Percentiles rank a stretch among this genome's conserved stretches.
Conservation (phyloP, 2,888 invertebrate genomes). For the Drosophila melanosoma region DNA sequence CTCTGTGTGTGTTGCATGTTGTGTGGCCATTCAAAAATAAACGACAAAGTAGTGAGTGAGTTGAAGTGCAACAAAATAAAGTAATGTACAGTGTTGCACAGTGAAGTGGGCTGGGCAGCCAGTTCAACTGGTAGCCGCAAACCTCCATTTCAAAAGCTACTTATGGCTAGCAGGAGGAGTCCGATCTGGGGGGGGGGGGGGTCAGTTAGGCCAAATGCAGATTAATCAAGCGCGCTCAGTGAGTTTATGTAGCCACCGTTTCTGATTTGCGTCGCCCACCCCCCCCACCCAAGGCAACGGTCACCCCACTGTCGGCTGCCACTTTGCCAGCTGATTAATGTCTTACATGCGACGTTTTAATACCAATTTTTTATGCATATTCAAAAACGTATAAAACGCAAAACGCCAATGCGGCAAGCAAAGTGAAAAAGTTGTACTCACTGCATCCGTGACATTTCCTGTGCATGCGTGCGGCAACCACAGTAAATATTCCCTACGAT, state of each 20-base stretch:
- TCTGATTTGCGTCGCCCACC: conserved; percentile 27
- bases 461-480: conserved; percentile 59
- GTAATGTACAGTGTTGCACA: conserved; percentile 25
- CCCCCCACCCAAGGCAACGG: neutral
- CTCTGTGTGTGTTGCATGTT: conserved; percentile 48
- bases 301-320: conserved; percentile 62
- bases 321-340: conserved; percentile 78
- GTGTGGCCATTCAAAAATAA: conserved; percentile 81
- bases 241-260: conserved; percentile 66
- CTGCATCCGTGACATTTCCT: conserved; percentile 74
- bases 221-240: conserved; percentile 77
- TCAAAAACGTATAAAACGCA: conserved; percentile 57
- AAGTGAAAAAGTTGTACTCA: conserved; percentile 70
- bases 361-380: conserved; percentile 81
- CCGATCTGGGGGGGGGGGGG: neutral
- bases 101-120: conserved; percentile 52
- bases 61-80: conserved; percentile 28
- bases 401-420: conserved; percentile 30
- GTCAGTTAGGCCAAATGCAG: conserved; percentile 53
- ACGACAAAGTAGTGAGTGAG: conserved; percentile 32
- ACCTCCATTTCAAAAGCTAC: conserved; percentile 52
- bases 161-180: conserved; percentile 31
- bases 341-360: conserved; percentile 81
- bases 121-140: conserved; percentile 42
- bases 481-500: conserved; percentile 33